Evolutionary conservation across 2,888 invertebrate species (phyloP).

Genomic region (Netelia fuscicornis): DNA sequence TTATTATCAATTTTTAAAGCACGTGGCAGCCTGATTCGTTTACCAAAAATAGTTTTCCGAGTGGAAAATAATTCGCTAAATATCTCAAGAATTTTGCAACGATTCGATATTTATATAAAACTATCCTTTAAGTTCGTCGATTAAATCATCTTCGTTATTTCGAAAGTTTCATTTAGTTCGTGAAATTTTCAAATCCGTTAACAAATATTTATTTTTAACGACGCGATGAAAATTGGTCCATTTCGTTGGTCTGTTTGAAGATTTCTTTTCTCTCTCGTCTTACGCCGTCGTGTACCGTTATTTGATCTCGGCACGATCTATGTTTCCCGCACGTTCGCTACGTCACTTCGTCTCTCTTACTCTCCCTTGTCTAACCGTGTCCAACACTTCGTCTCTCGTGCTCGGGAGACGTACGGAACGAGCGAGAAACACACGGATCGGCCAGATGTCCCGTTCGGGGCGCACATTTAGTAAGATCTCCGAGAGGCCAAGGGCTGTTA

Average conservation of each 20-base stretch:
- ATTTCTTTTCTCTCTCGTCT: constrained; percentile 16
- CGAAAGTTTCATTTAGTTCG: too few relatives aligned
- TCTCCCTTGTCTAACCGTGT: constrained; percentile 2
- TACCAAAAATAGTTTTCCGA: neutral
- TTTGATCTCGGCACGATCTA: constrained; percentile 48
- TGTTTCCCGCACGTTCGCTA: constrained; percentile 20
- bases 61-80: neutral
- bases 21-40: neutral
- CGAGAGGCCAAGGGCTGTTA: constrained; percentile 24
- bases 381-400: constrained; percentile 23
- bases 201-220: too few relatives aligned
- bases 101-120: neutral
- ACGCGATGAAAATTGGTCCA: too few relatives aligned
- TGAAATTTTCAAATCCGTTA: too few relatives aligned
- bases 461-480: constrained; percentile 52
- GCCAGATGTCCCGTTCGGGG: constrained; percentile 66
- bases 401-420: constrained; percentile 21
- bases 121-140: neutral
- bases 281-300: constrained; percentile 45
- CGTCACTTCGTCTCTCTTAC: constrained; percentile 18
- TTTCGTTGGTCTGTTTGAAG: neutral
- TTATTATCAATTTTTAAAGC: too few relatives aligned
- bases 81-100: neutral
- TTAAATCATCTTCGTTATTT: neutral
- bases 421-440: constrained; percentile 51